Conservation (phyloP, 92 coral and sea anemone genomes). For the Parazoanthus darwini region DNA sequence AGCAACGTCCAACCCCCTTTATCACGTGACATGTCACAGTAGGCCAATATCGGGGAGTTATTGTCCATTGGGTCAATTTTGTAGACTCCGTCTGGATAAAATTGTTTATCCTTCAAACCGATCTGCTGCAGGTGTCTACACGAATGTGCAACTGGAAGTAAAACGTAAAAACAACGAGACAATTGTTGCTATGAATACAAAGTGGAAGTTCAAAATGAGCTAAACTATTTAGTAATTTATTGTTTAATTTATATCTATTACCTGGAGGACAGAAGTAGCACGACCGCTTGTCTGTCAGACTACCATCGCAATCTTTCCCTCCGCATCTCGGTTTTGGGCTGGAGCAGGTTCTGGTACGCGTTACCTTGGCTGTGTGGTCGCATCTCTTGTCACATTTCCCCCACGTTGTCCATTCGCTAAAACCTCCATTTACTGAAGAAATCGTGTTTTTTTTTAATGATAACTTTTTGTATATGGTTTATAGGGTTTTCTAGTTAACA, state of each 20-base stretch:
- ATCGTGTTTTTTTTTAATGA: neutral
- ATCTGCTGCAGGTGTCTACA: constrained; percentile 65
- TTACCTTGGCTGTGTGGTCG: constrained; percentile 25
- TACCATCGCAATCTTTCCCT: constrained; percentile 2
- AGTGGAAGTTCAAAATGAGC: no score
- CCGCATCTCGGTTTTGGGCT: constrained; percentile 29
- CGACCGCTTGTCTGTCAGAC: neutral
- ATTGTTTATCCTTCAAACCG: constrained; percentile 35
- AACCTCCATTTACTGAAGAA: constrained; percentile 13
- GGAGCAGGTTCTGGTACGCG: constrained; percentile 9
- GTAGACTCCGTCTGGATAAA: constrained; percentile 72
- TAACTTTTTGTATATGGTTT: no score
- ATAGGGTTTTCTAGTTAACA: neutral
- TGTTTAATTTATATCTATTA: neutral
- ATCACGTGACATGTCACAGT: constrained; percentile 91
- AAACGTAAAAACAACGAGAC: neutral
- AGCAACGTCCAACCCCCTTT: constrained; percentile 90
- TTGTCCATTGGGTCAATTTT: constrained; percentile 63
- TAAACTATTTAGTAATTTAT: no score
- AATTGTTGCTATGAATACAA: no score
- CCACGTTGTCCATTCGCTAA: constrained; percentile 22
- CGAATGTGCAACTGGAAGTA: constrained; percentile 43
- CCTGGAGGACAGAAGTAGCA: constrained; percentile 34
- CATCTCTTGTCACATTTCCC: constrained; percentile 25
- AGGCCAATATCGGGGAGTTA: constrained; percentile 50